These are phyloP conservation scores for Pseudococcus longispinus DNA, from an alignment of 2,888 invertebrate species.

Conservation along the genomic window DNA sequence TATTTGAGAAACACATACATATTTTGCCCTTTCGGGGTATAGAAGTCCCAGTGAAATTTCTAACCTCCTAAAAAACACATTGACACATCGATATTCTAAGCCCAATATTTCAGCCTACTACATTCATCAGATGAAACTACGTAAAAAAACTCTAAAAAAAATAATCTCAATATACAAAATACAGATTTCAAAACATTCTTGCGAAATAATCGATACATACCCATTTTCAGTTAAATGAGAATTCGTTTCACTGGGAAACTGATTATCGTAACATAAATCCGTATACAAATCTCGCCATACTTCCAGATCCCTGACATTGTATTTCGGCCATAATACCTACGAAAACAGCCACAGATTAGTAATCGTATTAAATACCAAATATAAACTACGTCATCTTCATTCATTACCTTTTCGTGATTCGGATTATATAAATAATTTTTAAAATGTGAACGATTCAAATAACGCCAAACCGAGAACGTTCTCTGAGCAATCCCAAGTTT, in stretches of 20 bases:
- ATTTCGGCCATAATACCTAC: conserved; percentile 86
- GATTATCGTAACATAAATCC: conserved; percentile 63
- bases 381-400: no score
- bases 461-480: conserved; percentile 87
- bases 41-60: no score
- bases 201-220: conserved; percentile 24
- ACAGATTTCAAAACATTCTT: background rate
- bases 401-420: conserved; percentile 66
- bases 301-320: conserved; percentile 80
- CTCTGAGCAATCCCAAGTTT: conserved; percentile 71
- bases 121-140: no score
- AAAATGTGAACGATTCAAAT: conserved; percentile 80
- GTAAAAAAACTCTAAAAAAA: background rate
- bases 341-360: conserved; percentile 55
- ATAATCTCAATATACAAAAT: background rate
- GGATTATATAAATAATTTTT: conserved; percentile 83
- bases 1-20: no score
- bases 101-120: no score
- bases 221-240: conserved; percentile 53
- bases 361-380: background rate
- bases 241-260: conserved; percentile 53
- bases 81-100: no score
- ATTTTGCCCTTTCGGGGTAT: no score
- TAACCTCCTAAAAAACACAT: no score
- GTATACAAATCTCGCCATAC: conserved; percentile 88